Base-by-base conservation (phyloP, 2,888 invertebrate genomes). In the Xylota segnis region DNA sequence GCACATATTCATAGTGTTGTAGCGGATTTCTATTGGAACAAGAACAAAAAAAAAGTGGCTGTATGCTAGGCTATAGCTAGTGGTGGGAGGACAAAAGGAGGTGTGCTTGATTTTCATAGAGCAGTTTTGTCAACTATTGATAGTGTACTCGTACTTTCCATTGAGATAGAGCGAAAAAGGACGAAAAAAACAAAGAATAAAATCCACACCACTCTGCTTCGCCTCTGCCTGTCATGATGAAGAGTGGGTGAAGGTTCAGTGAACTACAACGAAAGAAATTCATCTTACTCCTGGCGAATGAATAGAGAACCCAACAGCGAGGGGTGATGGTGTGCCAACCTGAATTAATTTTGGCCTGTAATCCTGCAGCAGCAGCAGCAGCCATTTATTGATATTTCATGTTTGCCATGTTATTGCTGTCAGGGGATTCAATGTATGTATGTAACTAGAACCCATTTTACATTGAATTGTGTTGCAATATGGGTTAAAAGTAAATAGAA, bases 91-190 rank as follows among this genome's bases (percentile, higher is more conserved):
- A 75, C 72, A 50, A 16, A 40, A 59, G 52, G 47, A 47, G 75
- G 34, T 58, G 82, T 77, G 66, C 82, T 76, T 86, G 86, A 82
- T 76, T 86, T 82, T 82, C 82, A 76, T 77, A 82, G 66, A 86
- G 86, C 82, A 82, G 86, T 82, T 86, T 86, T 82, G 82, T 86
- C 86, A 86, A 86, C 86, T 86, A 86, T 86, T 86, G 86, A 82
- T 82, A 86, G 86, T 86, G 61, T 66, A 59, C 63, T 37, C 45
- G 32, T 23, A 23, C 56, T 29, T 43, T 18, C 27, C 27, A 58
- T 40, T 65, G 71, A 63, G 58, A 72, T 61, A 54, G 40, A 43
- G 29, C 34, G 74, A 56, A 66, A 37, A 52, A 23, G 40, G 37
- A 47, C 10, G 40, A 40, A 14, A 63, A 27, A 29, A 14, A 43